These are phyloP conservation scores for Syritta pipiens DNA, from an alignment of 2,888 invertebrate genomes.

Conservation along the genomic window DNA sequence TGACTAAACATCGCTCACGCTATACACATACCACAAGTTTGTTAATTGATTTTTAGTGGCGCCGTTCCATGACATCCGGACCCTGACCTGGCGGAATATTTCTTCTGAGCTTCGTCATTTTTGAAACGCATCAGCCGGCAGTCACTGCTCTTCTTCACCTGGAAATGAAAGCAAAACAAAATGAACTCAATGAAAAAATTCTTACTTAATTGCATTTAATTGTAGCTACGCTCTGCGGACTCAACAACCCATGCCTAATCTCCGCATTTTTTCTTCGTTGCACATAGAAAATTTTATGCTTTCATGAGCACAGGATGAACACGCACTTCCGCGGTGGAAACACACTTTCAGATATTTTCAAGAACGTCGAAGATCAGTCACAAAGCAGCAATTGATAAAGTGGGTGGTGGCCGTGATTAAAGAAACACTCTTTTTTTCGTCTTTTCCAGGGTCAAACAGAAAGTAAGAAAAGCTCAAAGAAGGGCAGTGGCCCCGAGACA, in stretches of 20 bases:
- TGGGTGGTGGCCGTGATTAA: background rate
- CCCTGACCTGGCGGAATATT: background rate
- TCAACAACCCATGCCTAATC: background rate
- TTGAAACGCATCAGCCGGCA: too few species aligned
- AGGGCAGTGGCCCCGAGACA: conserved; percentile 75
- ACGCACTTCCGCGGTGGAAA: background rate
- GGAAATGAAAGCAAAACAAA: conserved; percentile 33
- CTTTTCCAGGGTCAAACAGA: conserved; percentile 78
- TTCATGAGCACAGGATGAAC: conserved; percentile 22
- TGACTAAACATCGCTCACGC: conserved; percentile 5
- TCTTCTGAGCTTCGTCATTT: too few species aligned
- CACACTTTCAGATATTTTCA: background rate
- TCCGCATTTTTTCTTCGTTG: conserved; percentile 7
- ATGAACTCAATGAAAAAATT: conserved; percentile 33
- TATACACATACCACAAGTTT: background rate
- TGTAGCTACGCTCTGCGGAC: conserved; percentile 26
- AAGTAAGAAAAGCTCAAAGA: conserved; percentile 77
- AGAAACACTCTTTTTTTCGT: conserved; percentile 32
- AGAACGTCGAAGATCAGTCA: conserved; percentile 6
- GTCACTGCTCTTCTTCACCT: too few species aligned
- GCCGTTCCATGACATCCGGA: background rate
- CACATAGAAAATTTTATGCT: conserved; percentile 34
- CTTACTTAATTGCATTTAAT: conserved; percentile 49
- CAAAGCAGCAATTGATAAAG: background rate
- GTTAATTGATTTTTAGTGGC: conserved; percentile 11